Evolutionary conservation across 2,113 vertebrate species (phyloP).

Genomic region (Pseudorectes ferrugineus): DNA sequence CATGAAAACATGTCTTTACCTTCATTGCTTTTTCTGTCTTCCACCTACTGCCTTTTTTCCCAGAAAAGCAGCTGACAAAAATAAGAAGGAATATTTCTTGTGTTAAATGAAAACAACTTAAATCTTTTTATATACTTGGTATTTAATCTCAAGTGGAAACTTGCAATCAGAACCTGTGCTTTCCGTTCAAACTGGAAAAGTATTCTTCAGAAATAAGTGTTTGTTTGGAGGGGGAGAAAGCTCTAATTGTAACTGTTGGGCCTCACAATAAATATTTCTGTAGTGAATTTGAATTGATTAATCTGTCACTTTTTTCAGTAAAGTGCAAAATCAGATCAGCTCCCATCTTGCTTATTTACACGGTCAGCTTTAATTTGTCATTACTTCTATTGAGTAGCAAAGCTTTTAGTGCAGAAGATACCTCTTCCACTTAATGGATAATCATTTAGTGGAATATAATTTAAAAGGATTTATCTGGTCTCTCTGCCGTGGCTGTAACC

Average conservation of each 20-base stretch:
- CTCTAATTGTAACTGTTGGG: not conserved
- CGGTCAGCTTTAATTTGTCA: not conserved
- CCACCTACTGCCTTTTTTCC: not conserved
- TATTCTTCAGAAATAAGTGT: not conserved
- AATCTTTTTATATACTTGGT: not conserved
- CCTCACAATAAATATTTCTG: constrained; percentile 1
- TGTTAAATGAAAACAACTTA: not conserved
- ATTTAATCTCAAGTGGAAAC: not conserved
- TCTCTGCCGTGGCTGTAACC: not conserved
- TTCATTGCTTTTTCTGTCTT: not conserved
- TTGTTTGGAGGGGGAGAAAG: not conserved
- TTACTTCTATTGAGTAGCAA: not conserved
- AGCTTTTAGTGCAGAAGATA: constrained; percentile 4
- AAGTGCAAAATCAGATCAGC: not conserved
- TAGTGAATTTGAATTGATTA: constrained; percentile 3
- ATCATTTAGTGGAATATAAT: not conserved
- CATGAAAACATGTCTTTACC: not conserved
- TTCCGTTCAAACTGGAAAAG: not conserved
- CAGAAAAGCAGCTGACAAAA: not conserved
- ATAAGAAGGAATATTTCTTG: not conserved
- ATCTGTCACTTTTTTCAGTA: not conserved
- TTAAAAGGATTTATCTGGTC: not conserved
- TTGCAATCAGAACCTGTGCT: not conserved
- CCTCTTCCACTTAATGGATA: not conserved
- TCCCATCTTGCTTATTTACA: constrained; percentile 4